A percentile compares a stretch with the other conserved stretches of the same genome.
Evolutionary conservation across 2,797 vertebrate genomes (phyloP).

Genomic region (Pipistrellus pygmaeus): DNA sequence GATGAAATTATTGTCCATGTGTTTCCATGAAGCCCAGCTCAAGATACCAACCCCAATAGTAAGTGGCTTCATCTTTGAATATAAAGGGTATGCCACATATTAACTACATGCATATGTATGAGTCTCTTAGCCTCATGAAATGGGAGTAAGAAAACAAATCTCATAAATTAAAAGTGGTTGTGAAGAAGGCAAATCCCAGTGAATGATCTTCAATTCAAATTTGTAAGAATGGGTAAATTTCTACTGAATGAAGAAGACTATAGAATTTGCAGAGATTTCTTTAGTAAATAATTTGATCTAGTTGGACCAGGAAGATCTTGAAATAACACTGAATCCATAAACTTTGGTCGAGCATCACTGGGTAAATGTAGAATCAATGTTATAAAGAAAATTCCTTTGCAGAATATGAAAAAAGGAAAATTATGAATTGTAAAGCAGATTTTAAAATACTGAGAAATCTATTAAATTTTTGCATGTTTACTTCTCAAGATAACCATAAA

Average conservation of each 20-base stretch:
- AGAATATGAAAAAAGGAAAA: constrained; percentile 38
- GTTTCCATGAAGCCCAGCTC: constrained; percentile 4
- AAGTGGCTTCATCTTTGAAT: neutral
- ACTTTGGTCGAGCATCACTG: neutral
- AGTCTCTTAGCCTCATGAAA: constrained; percentile 26
- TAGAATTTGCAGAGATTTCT: constrained; percentile 8
- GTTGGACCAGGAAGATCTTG: neutral
- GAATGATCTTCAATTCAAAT: constrained; percentile 16
- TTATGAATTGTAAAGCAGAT: constrained; percentile 22
- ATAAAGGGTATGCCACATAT: neutral
- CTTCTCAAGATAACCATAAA: neutral
- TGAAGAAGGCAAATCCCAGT: constrained; percentile 28
- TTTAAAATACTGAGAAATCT: constrained; percentile 27
- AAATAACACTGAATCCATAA: constrained; percentile 31
- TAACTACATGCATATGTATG: neutral
- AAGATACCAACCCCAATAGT: neutral
- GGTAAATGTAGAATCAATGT: constrained; percentile 31
- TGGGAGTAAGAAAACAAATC: neutral
- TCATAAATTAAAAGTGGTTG: neutral
- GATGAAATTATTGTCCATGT: neutral
- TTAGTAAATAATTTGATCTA: constrained; percentile 30
- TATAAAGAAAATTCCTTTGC: constrained; percentile 23
- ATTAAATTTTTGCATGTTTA: constrained; percentile 4
- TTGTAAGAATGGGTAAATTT: neutral
- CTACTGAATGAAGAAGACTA: neutral